Evolutionary conservation across 2,797 vertebrate genomes (phyloP).

Genomic region (Melanotaenia boesemani): DNA sequence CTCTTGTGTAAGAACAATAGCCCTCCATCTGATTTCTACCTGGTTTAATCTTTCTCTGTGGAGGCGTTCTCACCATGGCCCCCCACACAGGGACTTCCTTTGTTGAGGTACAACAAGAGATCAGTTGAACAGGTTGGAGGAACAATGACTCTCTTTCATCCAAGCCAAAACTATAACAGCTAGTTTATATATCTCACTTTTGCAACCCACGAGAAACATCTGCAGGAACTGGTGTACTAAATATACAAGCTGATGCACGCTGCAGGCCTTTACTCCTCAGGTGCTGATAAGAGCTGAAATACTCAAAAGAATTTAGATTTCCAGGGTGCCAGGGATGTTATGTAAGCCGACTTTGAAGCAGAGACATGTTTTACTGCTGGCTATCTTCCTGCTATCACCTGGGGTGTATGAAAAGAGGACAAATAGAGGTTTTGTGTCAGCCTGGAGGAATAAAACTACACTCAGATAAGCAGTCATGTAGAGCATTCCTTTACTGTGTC

Average conservation of each 20-base stretch:
- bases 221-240: slow-evolving; percentile 10
- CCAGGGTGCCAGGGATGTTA: slow-evolving; percentile 40
- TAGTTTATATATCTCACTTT: slow-evolving; percentile 41
- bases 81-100: slow-evolving; percentile 53
- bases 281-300: slow-evolving; percentile 40
- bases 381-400: slow-evolving; percentile 62
- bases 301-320: slow-evolving; percentile 11
- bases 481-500: slow-evolving; percentile 42
- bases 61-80: slow-evolving; percentile 29
- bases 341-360: slow-evolving; percentile 39
- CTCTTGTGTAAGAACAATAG: slow-evolving; percentile 52
- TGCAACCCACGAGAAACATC: slow-evolving; percentile 30
- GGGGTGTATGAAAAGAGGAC: slow-evolving; percentile 47
- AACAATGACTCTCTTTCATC: slow-evolving; percentile 71
- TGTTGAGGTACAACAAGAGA: slow-evolving; percentile 61
- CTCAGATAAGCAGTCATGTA: slow-evolving; percentile 43
- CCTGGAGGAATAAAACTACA: slow-evolving; percentile 28
- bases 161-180: slow-evolving; percentile 23
- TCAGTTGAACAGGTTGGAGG: slow-evolving; percentile 43
- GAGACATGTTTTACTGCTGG: slow-evolving; percentile 57
- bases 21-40: slow-evolving; percentile 56
- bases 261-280: slow-evolving; percentile 15
- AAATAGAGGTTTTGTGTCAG: slow-evolving; percentile 53
- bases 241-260: not conserved
- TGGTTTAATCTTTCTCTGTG: slow-evolving; percentile 33